Conservation (phyloP, 2,888 invertebrate species). For the Agrilus biguttatus region DNA sequence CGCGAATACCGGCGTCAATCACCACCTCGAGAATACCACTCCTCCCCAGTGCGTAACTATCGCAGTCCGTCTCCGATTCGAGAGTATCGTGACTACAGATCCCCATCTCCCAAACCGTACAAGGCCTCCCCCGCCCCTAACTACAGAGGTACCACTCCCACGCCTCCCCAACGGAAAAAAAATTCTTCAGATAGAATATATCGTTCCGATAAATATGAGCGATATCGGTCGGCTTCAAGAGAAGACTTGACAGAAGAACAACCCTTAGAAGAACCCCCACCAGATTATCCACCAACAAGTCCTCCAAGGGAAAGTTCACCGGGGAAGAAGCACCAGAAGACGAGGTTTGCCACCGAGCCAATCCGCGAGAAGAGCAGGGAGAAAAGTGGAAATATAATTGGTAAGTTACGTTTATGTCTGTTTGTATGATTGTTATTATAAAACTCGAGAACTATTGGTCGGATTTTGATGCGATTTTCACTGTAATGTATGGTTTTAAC, state of each 20-base stretch:
- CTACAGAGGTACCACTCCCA: slow-evolving; percentile 34
- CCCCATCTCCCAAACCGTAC: slow-evolving; percentile 5
- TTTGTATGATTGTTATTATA: neutral
- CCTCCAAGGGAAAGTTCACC: slow-evolving; percentile 32
- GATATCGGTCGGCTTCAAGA: slow-evolving; percentile 41
- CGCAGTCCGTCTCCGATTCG: slow-evolving; percentile 14
- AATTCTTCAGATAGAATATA: slow-evolving; percentile 40
- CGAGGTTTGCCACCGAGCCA: slow-evolving; percentile 46
- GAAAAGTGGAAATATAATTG: slow-evolving; percentile 31
- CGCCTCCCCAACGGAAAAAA: slow-evolving; percentile 52
- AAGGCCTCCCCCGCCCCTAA: slow-evolving; percentile 13
- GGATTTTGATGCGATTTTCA: no score
- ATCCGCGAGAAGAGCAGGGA: slow-evolving; percentile 15
- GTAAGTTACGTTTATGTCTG: slow-evolving; percentile 12
- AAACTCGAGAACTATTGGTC: no score
- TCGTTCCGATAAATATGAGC: slow-evolving; percentile 33
- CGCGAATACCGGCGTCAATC: neutral
- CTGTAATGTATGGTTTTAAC: no score
- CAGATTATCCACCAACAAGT: slow-evolving; percentile 51
- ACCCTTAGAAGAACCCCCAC: slow-evolving; percentile 48
- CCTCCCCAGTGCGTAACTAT: slow-evolving; percentile 4
- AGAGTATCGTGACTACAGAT: slow-evolving; percentile 6
- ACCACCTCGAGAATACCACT: no score
- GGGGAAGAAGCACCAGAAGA: slow-evolving; percentile 50
- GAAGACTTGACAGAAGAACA: slow-evolving; percentile 33